These are phyloP conservation scores for Sebastiscus albofasciatus DNA, from an alignment of 2,797 vertebrate species.

Conservation along the genomic window DNA sequence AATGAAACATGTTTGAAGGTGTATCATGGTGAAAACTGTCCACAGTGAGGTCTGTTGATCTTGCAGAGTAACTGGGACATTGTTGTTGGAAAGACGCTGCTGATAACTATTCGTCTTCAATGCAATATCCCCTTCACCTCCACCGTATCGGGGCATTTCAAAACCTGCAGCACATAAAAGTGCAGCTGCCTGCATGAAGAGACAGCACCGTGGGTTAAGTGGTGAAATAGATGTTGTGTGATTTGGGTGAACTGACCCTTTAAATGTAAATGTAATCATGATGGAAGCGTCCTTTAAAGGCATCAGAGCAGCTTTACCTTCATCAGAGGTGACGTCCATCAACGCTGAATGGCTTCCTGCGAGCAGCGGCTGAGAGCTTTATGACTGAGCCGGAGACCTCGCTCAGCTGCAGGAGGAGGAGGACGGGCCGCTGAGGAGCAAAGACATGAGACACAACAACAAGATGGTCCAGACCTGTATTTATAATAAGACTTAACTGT, in stretches of 20 bases:
- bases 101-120: neutral
- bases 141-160: neutral
- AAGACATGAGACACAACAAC: neutral
- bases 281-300: constrained; percentile 57
- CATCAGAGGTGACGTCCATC: constrained; percentile 56
- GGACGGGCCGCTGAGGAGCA: neutral
- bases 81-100: neutral
- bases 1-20: neutral
- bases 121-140: neutral
- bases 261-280: constrained; percentile 72
- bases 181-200: neutral
- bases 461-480: neutral
- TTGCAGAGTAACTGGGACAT: neutral
- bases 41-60: neutral
- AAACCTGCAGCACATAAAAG: neutral
- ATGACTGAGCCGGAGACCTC: constrained; percentile 16
- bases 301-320: constrained; percentile 40
- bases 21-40: neutral
- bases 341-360: constrained; percentile 32
- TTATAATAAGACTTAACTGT: neutral
- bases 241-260: constrained; percentile 60
- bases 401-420: constrained; percentile 8
- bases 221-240: constrained; percentile 1
- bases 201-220: neutral
- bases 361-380: constrained; percentile 55